phyloP scores from a whole-genome alignment of 2,888 invertebrate species.

The Agriopis aurantiaria region DNA sequence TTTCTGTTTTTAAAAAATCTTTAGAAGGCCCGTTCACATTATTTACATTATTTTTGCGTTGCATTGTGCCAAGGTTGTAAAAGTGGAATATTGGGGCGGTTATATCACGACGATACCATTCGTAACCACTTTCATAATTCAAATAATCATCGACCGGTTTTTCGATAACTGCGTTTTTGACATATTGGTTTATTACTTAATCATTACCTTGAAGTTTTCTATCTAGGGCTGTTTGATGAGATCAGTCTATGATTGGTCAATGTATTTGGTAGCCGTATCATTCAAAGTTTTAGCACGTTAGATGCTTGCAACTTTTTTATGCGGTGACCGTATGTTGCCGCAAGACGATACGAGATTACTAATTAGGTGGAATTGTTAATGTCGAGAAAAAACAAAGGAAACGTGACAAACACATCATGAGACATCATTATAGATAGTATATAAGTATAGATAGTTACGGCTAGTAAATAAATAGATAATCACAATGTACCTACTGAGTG shows the following conservation, averaged over 20 bases:
- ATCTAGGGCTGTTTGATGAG: conserved; percentile 1
- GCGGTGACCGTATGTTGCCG: background rate
- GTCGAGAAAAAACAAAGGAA: background rate
- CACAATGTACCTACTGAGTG: too few species aligned
- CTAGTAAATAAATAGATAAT: too few species aligned
- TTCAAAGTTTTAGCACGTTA: conserved; percentile 1
- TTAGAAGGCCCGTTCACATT: background rate
- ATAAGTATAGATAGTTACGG: too few species aligned
- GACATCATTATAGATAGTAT: background rate
- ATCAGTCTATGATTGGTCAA: conserved; percentile 6
- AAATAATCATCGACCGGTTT: conserved; percentile 14
- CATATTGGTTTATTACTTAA: conserved; percentile 3
- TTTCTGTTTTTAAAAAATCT: too few species aligned
- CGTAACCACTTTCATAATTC: conserved; percentile 39
- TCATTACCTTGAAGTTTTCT: conserved; percentile 5
- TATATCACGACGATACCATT: conserved; percentile 33
- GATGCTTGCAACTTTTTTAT: background rate
- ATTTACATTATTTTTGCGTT: conserved; percentile 28
- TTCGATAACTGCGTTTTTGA: conserved; percentile 11
- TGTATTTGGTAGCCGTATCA: conserved; percentile 1
- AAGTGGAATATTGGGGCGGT: conserved; percentile 51
- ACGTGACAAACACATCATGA: background rate
- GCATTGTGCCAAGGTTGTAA: conserved; percentile 44
- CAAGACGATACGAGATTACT: conserved; percentile 1
- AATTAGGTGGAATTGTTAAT: conserved; percentile 6